phyloP scores from a whole-genome alignment of 2,113 vertebrate genomes.

The Burhinus bistriatus region DNA sequence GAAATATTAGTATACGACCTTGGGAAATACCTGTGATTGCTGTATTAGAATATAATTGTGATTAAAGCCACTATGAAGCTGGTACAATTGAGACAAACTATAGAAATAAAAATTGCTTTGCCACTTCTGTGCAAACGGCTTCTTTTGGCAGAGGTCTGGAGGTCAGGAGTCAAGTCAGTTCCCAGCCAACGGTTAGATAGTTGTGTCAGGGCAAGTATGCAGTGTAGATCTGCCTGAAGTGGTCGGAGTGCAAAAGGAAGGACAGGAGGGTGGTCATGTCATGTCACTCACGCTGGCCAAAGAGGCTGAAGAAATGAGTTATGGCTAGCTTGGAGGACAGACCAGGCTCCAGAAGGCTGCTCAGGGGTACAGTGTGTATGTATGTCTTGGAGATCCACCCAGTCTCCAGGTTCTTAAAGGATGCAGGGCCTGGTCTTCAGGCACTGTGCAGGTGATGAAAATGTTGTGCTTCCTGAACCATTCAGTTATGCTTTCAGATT shows the following conservation, averaged over 20 bases:
- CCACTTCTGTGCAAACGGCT: neutral
- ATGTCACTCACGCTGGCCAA: neutral
- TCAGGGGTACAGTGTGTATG: accelerated
- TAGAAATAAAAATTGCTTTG: neutral
- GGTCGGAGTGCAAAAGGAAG: neutral
- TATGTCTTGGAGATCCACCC: neutral
- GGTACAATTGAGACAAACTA: neutral
- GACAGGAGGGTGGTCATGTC: neutral
- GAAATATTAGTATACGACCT: neutral
- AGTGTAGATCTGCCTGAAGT: neutral
- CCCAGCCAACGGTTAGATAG: neutral
- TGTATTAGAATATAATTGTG: neutral
- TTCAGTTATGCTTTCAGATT: neutral
- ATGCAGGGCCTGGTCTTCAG: neutral
- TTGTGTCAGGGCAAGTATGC: neutral
- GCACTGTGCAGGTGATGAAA: neutral
- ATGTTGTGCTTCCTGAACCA: neutral
- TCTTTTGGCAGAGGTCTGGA: neutral
- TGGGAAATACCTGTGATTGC: neutral
- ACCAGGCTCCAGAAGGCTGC: neutral
- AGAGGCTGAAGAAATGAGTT: neutral
- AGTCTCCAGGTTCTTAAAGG: neutral
- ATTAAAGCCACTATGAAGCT: neutral
- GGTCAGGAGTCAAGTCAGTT: neutral
- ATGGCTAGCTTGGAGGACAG: accelerated